These are phyloP conservation scores for Sycophaga agraensis DNA, from an alignment of 1,140 invertebrate genomes.

Conservation along the genomic window DNA sequence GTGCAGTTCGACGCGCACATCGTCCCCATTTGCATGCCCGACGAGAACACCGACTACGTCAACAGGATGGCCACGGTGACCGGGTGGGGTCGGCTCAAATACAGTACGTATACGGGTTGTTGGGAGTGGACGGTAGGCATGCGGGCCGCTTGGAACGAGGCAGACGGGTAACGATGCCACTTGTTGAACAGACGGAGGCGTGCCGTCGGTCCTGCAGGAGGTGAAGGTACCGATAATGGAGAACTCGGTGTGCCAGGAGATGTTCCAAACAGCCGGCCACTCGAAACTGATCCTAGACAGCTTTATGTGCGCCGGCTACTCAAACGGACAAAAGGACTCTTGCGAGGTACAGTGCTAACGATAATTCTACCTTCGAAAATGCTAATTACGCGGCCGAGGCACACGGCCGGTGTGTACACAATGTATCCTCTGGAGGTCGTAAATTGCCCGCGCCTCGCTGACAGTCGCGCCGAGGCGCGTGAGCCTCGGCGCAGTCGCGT, in stretches of 20 bases:
- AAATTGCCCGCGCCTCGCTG: no score
- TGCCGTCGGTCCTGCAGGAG: constrained; percentile 86
- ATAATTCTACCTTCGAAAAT: no score
- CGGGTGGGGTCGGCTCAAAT: constrained; percentile 70
- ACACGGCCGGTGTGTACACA: no score
- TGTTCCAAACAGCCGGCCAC: constrained; percentile 89
- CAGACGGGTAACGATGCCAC: constrained; percentile 2
- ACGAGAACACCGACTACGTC: constrained; percentile 78
- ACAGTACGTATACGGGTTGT: constrained; percentile 58
- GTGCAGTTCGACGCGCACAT: constrained; percentile 85
- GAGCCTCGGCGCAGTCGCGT: no score
- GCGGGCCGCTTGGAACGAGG: no score
- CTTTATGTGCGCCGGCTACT: constrained; percentile 93
- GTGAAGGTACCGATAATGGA: constrained; percentile 91
- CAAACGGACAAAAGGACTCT: constrained; percentile 88
- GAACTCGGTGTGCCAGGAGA: constrained; percentile 88
- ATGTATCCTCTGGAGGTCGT: no score
- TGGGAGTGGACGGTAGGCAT: no score
- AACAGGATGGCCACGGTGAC: constrained; percentile 82
- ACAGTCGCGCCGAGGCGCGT: no score
- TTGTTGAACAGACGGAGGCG: constrained; percentile 69
- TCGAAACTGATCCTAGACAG: constrained; percentile 83
- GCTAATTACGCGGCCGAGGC: no score
- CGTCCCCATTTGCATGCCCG: constrained; percentile 89
- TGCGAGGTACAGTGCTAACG: no score